Percentiles rank a stretch among this genome's conserved stretches.
phyloP scores from a whole-genome alignment of 1,140 invertebrate genomes.

The Heliothis virescens region DNA sequence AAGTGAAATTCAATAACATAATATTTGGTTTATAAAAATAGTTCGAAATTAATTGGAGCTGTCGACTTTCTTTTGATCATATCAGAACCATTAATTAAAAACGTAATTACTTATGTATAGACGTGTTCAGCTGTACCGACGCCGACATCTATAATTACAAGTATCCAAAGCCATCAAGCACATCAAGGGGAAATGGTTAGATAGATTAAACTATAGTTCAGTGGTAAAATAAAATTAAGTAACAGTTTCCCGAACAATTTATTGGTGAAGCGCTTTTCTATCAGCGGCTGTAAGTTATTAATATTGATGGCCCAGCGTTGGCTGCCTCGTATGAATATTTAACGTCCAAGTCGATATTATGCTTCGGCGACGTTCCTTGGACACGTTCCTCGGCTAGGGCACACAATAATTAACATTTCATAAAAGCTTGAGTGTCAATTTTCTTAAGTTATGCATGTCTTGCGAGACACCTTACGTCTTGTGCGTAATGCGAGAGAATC shows the following conservation, averaged over 20 bases:
- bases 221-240: conserved; percentile 34
- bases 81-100: conserved; percentile 21
- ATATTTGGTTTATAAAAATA: conserved; percentile 24
- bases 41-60: conserved; percentile 30
- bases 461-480: conserved; percentile 4
- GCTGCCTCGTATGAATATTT: conserved; percentile 69
- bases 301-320: conserved; percentile 69
- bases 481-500: background rate
- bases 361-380: conserved; percentile 58
- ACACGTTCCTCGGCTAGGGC: conserved; percentile 45
- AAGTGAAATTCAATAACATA: background rate
- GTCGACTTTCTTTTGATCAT: conserved; percentile 36
- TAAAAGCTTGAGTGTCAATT: conserved; percentile 35
- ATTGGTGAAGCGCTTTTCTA: conserved; percentile 63
- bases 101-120: conserved; percentile 22
- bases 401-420: conserved; percentile 46
- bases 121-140: conserved; percentile 17
- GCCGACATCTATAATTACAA: conserved; percentile 13
- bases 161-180: conserved; percentile 3
- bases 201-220: background rate
- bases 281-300: conserved; percentile 63
- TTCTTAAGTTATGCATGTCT: conserved; percentile 37
- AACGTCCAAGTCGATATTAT: conserved; percentile 62
- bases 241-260: conserved; percentile 51
- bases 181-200: background rate